Percentiles rank a stretch among this genome's conserved stretches.
Conservation (phyloP, 2,888 invertebrate species). For the Cantharis lateralis region DNA sequence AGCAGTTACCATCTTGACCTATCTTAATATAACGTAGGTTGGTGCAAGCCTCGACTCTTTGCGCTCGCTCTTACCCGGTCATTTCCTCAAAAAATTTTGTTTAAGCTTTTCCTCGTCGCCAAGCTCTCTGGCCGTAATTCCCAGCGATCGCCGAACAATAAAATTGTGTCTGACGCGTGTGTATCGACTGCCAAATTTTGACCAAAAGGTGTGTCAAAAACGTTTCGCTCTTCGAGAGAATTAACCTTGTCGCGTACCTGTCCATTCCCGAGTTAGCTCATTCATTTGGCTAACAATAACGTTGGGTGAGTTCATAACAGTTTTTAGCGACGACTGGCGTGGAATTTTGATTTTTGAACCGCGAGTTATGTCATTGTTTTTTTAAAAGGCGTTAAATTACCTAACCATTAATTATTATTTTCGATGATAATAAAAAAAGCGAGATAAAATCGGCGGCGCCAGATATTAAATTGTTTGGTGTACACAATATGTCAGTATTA, state of each 20-base stretch:
- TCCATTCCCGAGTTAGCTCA: slow-evolving; percentile 20
- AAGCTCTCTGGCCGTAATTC: background rate
- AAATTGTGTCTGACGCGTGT: background rate
- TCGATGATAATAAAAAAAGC: background rate
- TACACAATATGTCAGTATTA: slow-evolving; percentile 48
- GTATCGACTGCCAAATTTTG: background rate
- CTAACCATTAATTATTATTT: background rate
- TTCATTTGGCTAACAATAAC: slow-evolving; percentile 28
- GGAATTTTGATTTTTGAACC: slow-evolving; percentile 32
- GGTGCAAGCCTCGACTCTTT: slow-evolving; percentile 9
- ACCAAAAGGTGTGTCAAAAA: background rate
- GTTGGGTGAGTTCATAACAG: slow-evolving; percentile 28
- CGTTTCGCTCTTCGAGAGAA: slow-evolving; percentile 2
- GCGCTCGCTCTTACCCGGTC: background rate
- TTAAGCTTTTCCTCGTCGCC: background rate
- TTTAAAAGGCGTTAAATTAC: slow-evolving; percentile 11
- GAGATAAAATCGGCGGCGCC: slow-evolving; percentile 38
- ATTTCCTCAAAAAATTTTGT: background rate
- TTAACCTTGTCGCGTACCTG: slow-evolving; percentile 20
- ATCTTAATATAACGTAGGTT: slow-evolving; percentile 22
- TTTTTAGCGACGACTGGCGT: slow-evolving; percentile 24
- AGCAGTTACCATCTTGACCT: slow-evolving; percentile 23
- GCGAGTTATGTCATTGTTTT: slow-evolving; percentile 21
- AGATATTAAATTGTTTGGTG: slow-evolving; percentile 37
- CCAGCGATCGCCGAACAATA: background rate